A percentile compares a stretch with the other conserved stretches of the same genome.
phyloP scores from a whole-genome alignment of 2,888 invertebrate species.

The Tetropium fuscum region DNA sequence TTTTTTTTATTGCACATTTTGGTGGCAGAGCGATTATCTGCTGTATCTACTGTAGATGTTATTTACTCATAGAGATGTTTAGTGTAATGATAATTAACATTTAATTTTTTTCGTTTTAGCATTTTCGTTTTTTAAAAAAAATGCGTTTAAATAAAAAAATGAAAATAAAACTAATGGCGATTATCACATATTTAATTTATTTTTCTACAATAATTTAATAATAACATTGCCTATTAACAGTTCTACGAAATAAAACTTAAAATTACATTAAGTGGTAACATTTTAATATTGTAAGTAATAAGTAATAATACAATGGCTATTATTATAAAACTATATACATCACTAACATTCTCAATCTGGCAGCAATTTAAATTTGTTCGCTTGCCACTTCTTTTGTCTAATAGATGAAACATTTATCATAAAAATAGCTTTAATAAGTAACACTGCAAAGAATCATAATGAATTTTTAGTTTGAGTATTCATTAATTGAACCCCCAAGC shows the following conservation, averaged over 20 bases:
- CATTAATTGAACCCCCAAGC: constrained; percentile 37
- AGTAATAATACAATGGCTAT: constrained; percentile 55
- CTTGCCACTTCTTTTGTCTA: constrained; percentile 48
- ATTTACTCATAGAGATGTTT: too few relatives aligned
- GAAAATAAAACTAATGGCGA: too few relatives aligned
- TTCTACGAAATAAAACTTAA: constrained; percentile 57
- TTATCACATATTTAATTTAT: constrained; percentile 51
- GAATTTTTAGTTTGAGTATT: constrained; percentile 45
- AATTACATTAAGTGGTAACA: constrained; percentile 53
- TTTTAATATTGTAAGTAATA: constrained; percentile 49
- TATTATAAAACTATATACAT: constrained; percentile 62
- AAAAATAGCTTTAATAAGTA: constrained; percentile 51
- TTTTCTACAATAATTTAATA: constrained; percentile 57
- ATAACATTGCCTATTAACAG: constrained; percentile 60
- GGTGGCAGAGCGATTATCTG: too few relatives aligned
- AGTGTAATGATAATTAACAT: too few relatives aligned
- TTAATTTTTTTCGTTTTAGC: too few relatives aligned
- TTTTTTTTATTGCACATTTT: too few relatives aligned
- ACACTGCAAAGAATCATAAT: constrained; percentile 45
- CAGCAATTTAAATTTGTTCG: constrained; percentile 39
- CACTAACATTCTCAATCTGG: constrained; percentile 52
- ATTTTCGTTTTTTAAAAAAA: too few relatives aligned
- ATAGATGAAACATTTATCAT: constrained; percentile 51
- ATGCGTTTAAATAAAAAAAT: too few relatives aligned
- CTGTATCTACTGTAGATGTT: too few relatives aligned